phyloP scores from a whole-genome alignment of 2,797 vertebrate species.

The Neomorphus geoffroyi region DNA sequence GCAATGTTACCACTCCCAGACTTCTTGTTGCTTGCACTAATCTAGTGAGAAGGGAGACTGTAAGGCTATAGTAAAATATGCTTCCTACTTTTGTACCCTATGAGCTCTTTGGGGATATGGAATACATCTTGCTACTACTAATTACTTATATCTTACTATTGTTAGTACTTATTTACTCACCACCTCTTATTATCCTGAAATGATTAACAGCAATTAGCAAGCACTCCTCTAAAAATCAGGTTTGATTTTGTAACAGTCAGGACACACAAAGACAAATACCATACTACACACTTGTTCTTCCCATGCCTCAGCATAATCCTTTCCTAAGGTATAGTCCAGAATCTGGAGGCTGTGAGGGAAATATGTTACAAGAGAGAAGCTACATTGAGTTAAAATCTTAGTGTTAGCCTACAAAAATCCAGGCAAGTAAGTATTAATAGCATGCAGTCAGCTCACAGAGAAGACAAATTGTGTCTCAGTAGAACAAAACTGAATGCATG shows the following conservation, averaged over 20 bases:
- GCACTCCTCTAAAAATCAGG: neutral
- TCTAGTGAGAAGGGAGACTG: neutral
- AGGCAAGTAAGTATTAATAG: neutral
- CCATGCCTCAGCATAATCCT: neutral
- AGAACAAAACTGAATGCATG: neutral
- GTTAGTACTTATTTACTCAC: neutral
- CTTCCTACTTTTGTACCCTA: neutral
- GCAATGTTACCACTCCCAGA: neutral
- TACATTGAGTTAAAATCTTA: neutral
- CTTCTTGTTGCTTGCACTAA: neutral
- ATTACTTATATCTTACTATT: neutral
- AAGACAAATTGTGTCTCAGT: constrained; percentile 1
- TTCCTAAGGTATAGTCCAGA: neutral
- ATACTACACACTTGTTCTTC: neutral
- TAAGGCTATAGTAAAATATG: neutral
- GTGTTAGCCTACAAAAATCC: neutral
- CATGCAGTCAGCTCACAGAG: neutral
- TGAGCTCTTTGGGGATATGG: neutral
- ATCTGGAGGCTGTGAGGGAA: neutral
- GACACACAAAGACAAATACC: neutral
- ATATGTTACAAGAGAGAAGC: neutral
- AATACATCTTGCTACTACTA: neutral
- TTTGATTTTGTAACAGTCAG: neutral
- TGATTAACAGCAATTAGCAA: neutral
- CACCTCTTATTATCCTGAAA: neutral